phyloP scores from a whole-genome alignment of 2,888 invertebrate species.

The Drymonia ruficornis region DNA sequence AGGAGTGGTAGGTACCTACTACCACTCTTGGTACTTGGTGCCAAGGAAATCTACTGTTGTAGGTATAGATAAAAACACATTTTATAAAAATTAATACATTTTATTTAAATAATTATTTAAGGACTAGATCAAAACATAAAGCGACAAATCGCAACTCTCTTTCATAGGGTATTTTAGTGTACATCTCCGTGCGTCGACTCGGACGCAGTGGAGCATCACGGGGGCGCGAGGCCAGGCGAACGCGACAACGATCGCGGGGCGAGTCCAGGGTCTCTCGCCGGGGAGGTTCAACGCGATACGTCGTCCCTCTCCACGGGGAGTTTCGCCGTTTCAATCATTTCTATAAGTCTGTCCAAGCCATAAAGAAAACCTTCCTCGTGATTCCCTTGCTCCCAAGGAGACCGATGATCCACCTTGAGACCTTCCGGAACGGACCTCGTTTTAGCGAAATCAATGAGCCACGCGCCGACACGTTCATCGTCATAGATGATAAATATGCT shows the following conservation, averaged over 20 bases:
- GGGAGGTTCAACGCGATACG: slow-evolving; percentile 74
- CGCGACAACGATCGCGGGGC: slow-evolving; percentile 65
- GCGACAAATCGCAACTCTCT: slow-evolving; percentile 72
- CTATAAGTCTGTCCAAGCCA: slow-evolving; percentile 96
- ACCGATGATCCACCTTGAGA: slow-evolving; percentile 89
- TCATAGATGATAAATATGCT: slow-evolving; percentile 98
- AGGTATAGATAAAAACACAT: too few species aligned
- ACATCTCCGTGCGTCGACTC: slow-evolving; percentile 62
- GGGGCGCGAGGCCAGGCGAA: slow-evolving; percentile 57
- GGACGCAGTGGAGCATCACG: slow-evolving; percentile 52
- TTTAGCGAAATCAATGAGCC: slow-evolving; percentile 99
- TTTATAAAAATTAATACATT: slow-evolving; percentile 44
- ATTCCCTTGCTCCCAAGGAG: slow-evolving; percentile 96
- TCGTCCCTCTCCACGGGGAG: slow-evolving; percentile 56
- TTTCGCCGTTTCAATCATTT: slow-evolving; percentile 80
- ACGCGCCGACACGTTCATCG: slow-evolving; percentile 93
- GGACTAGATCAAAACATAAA: slow-evolving; percentile 76
- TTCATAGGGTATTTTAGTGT: slow-evolving; percentile 57
- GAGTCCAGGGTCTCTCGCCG: slow-evolving; percentile 69
- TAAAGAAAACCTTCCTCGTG: slow-evolving; percentile 97
- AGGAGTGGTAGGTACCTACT: too few species aligned
- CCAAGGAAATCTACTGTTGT: too few species aligned
- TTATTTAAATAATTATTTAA: slow-evolving; percentile 57
- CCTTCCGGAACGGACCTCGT: slow-evolving; percentile 91
- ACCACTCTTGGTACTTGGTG: too few species aligned